phyloP scores from a whole-genome alignment of 2,797 vertebrate species.

The Syncerus caffer region DNA sequence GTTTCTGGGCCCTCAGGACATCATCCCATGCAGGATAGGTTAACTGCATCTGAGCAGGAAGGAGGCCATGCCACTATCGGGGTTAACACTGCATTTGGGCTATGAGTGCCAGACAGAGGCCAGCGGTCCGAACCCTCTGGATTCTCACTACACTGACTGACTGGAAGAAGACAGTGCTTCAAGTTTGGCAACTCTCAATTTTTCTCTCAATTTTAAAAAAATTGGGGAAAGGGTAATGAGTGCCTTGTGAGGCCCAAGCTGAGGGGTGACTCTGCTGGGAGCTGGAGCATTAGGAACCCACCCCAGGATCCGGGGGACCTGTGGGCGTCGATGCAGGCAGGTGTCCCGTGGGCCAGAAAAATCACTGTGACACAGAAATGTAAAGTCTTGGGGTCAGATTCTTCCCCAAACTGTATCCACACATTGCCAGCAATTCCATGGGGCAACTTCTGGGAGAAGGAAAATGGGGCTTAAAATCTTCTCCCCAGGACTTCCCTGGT shows the following conservation, averaged over 20 bases:
- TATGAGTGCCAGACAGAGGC: no score
- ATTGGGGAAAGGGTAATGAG: not conserved
- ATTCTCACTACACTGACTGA: not conserved
- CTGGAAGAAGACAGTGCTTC: not conserved
- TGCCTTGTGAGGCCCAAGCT: not conserved
- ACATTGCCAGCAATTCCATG: no score
- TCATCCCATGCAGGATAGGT: no score
- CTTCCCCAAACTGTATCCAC: not conserved
- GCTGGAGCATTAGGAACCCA: not conserved
- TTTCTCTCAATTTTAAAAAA: not conserved
- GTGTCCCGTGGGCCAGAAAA: not conserved
- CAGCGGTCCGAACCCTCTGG: not conserved
- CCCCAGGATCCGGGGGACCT: not conserved
- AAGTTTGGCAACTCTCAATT: not conserved
- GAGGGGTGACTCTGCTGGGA: not conserved
- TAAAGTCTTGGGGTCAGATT: not conserved
- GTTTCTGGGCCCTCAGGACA: not conserved
- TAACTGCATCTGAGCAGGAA: not conserved
- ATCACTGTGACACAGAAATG: not conserved
- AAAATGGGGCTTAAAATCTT: not conserved
- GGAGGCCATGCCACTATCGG: not conserved
- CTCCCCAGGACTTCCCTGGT: not conserved
- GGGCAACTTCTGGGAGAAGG: not conserved
- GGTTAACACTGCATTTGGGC: not conserved
- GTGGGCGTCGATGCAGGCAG: not conserved